phyloP scores from a whole-genome alignment of 1,140 invertebrate species.

The Reticulitermes speratus region DNA sequence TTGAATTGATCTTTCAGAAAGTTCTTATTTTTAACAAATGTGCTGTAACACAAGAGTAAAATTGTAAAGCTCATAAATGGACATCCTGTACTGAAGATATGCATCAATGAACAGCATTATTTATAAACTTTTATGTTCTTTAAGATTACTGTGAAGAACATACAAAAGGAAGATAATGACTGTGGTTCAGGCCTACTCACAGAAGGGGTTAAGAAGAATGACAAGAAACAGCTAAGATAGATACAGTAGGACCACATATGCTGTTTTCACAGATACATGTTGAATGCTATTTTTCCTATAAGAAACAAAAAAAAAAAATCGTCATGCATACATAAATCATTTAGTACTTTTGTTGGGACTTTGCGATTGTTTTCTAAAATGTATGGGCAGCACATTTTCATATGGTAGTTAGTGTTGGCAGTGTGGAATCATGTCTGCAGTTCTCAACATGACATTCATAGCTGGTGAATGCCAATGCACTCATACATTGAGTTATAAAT shows the following conservation, averaged over 20 bases:
- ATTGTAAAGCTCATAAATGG: no score
- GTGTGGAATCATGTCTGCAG: constrained; percentile 3
- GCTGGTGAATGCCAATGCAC: not conserved
- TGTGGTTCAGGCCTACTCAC: not conserved
- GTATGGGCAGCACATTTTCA: constrained; percentile 8
- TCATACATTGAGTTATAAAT: not conserved
- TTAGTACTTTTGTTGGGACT: not conserved
- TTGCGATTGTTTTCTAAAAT: not conserved
- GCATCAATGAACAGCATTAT: no score
- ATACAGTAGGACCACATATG: constrained; percentile 24
- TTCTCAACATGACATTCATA: not conserved
- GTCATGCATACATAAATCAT: constrained; percentile 2
- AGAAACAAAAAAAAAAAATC: not conserved
- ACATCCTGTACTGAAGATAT: no score
- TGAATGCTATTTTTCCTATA: not conserved
- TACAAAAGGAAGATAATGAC: not conserved
- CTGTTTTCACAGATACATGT: not conserved
- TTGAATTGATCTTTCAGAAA: no score
- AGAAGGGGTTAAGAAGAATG: not conserved
- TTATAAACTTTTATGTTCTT: no score
- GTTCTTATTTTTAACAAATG: no score
- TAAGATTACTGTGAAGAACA: not conserved
- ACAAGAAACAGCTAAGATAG: not conserved
- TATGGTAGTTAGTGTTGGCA: not conserved
- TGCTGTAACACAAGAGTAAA: no score